A percentile compares a stretch with the other conserved stretches of the same genome.
Conservation (phyloP, 2,113 vertebrate genomes). For the Prionailurus viverrinus region DNA sequence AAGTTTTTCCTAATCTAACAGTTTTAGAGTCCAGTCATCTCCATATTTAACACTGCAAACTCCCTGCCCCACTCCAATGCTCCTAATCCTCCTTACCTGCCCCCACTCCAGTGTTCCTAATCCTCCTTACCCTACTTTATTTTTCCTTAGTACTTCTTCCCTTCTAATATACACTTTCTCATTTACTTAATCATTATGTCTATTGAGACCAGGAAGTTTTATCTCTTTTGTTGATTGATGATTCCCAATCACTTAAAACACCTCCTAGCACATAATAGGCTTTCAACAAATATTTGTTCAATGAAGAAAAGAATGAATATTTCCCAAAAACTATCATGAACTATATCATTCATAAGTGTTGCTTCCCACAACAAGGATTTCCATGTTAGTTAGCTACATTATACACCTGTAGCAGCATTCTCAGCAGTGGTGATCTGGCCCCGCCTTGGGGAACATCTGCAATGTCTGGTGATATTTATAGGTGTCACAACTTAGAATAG, state of each 20-base stretch:
- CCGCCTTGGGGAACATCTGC: neutral
- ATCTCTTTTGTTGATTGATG: neutral
- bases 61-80: neutral
- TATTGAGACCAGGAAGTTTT: neutral
- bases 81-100: neutral
- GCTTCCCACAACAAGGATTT: neutral
- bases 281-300: neutral
- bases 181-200: neutral
- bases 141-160: neutral
- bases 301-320: neutral
- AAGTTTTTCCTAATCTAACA: neutral
- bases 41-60: neutral
- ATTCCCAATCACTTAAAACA: neutral
- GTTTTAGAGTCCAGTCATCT: neutral
- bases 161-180: neutral
- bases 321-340: neutral
- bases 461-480: neutral
- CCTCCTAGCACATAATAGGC: neutral
- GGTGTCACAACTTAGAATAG: neutral
- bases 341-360: neutral
- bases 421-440: neutral
- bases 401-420: neutral
- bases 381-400: neutral
- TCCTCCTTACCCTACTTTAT: neutral
- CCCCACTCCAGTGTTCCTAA: neutral